These are phyloP conservation scores for Phylloscopus trochilus DNA, from an alignment of 2,113 vertebrate species.

Conservation along the genomic window DNA sequence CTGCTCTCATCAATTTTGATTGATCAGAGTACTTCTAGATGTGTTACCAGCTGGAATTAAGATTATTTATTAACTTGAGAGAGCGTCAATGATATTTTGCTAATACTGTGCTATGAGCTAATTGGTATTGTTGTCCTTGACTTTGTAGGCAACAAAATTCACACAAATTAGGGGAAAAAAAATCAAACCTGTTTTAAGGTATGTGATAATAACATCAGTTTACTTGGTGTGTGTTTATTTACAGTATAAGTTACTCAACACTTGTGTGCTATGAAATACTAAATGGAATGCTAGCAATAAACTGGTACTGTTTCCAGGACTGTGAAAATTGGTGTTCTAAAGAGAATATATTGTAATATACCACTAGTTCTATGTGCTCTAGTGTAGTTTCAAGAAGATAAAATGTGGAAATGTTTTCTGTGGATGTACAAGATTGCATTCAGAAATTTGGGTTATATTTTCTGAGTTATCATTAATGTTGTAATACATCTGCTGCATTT, in stretches of 20 bases:
- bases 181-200: slow-evolving; percentile 49
- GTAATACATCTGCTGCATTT: neutral
- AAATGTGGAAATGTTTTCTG: neutral
- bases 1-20: neutral
- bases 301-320: slow-evolving; percentile 12
- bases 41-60: neutral
- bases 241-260: neutral
- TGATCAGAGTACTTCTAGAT: neutral
- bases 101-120: neutral
- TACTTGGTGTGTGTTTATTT: slow-evolving; percentile 55
- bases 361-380: neutral
- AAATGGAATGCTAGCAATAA: slow-evolving; percentile 36
- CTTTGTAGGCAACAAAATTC: slow-evolving; percentile 27
- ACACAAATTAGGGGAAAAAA: neutral
- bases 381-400: neutral
- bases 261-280: neutral
- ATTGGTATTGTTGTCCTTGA: slow-evolving; percentile 2
- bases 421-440: neutral
- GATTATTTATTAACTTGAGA: neutral
- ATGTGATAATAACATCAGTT: slow-evolving; percentile 34
- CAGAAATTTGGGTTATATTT: neutral
- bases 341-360: neutral
- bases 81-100: neutral
- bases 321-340: slow-evolving; percentile 22
- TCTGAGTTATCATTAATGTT: neutral